Evolutionary conservation across 2,888 invertebrate genomes (phyloP), one percentile per base, ranked within the genome.

Genomic region (Allacma fusca): DNA sequence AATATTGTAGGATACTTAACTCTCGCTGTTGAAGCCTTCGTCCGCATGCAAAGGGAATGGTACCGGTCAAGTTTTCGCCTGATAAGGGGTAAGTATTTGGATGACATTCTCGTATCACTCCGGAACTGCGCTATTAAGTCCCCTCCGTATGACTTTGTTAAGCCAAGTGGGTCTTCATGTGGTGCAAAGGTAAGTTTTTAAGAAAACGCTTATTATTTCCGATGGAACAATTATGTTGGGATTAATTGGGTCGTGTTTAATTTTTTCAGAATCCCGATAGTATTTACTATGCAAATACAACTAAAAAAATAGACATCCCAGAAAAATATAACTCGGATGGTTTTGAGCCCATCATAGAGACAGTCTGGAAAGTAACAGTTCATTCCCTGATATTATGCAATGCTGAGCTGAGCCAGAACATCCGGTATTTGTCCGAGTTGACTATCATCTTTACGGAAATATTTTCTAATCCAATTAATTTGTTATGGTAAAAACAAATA

Each of bases 341-440:
- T 7, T 71, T 28, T n/a, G 71, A 71, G n/a, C 71, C 71, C 9
- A 19, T 71, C 5, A 57, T 71, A 28, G 71, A 71, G 57, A 24
- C 71, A 12, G 23, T 71, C 0, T 71, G 71, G 71, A 71, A 71
- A 28, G n/a, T 71, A 7, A 19, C 71, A 5, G n/a, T 71, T 28
- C 50, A 71, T 71, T 21, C 71, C 5, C 19, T 71, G 1, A 28
- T 57, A 9, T 57, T 50, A 9, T 71, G 71, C 43, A 43, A 71
- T 28, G 24, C 50, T 12, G n/a, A 50, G 5, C 24, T 71, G 1
- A 50, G 43, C 21, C 28, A 44, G 16, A 50, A 71, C 28, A 26
- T 71, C 21, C 71, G 26, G 0, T 24, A 44, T n/a, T 29, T 28
- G 12, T 28, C 26, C 28, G 50, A 71, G 26, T 23, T 71, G 9